Evolutionary conservation across 2,113 vertebrate species (phyloP).

Genomic region (Salvelinus alpinus): DNA sequence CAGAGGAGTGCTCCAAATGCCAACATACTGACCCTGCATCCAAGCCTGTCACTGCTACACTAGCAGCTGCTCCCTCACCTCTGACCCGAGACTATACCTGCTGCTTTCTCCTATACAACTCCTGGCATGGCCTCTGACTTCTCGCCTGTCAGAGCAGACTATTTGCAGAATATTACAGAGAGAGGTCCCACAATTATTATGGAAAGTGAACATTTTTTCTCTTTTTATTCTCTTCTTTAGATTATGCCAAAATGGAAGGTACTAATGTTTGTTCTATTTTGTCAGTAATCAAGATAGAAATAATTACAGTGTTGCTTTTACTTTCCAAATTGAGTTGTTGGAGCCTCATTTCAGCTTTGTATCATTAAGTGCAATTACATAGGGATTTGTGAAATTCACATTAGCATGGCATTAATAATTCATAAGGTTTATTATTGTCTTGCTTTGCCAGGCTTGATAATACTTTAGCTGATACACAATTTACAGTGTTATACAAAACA

Average conservation of each 20-base stretch:
- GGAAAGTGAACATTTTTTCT: not conserved
- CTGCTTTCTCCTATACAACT: not conserved
- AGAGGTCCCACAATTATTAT: not conserved
- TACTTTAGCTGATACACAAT: not conserved
- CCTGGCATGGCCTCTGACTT: not conserved
- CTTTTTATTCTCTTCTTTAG: not conserved
- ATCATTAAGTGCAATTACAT: not conserved
- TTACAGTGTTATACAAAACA: not conserved
- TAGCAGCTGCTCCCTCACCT: too few species aligned
- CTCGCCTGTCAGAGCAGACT: constrained; percentile 10
- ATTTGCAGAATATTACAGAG: not conserved
- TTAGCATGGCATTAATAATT: not conserved
- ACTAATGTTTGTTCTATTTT: not conserved
- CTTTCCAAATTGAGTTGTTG: not conserved
- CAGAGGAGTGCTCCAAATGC: too few species aligned
- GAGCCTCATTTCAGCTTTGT: not conserved
- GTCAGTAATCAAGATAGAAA: not conserved
- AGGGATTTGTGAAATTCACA: not conserved
- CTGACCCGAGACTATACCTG: too few species aligned
- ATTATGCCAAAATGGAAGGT: not conserved
- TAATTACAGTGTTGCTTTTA: not conserved
- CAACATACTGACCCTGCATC: too few species aligned
- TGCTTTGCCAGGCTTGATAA: too few species aligned
- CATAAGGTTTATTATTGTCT: not conserved
- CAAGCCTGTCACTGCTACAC: too few species aligned